Evolutionary conservation across 2,797 vertebrate genomes (phyloP).

Genomic region (Halcyon chelicuti): DNA sequence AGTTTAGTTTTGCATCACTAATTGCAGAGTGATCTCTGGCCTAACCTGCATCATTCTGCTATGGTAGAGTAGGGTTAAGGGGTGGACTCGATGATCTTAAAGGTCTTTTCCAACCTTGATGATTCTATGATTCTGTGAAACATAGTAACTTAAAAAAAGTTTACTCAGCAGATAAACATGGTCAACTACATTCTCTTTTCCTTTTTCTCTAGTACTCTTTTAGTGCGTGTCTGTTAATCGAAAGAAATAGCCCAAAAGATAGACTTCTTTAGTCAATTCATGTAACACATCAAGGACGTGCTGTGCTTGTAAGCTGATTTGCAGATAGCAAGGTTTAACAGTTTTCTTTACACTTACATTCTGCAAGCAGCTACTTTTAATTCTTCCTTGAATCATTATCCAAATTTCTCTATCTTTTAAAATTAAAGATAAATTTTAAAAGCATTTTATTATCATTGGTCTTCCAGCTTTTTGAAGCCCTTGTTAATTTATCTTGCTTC

Average conservation of each 20-base stretch:
- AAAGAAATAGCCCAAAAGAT: neutral
- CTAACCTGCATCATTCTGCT: neutral
- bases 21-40: neutral
- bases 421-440: neutral
- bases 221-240: neutral
- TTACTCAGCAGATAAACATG: neutral
- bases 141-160: neutral
- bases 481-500: neutral
- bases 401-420: neutral
- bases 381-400: neutral
- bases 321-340: neutral
- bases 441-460: neutral
- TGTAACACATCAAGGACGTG: neutral
- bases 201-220: neutral
- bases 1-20: neutral
- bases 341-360: neutral
- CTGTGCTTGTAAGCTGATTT: neutral
- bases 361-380: neutral
- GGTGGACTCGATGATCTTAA: no score
- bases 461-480: neutral
- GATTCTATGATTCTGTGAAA: no score
- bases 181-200: neutral
- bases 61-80: no score
- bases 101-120: no score
- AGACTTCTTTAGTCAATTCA: neutral